Conservation (phyloP, 2,888 invertebrate genomes). For the Palloptera scutellata region DNA sequence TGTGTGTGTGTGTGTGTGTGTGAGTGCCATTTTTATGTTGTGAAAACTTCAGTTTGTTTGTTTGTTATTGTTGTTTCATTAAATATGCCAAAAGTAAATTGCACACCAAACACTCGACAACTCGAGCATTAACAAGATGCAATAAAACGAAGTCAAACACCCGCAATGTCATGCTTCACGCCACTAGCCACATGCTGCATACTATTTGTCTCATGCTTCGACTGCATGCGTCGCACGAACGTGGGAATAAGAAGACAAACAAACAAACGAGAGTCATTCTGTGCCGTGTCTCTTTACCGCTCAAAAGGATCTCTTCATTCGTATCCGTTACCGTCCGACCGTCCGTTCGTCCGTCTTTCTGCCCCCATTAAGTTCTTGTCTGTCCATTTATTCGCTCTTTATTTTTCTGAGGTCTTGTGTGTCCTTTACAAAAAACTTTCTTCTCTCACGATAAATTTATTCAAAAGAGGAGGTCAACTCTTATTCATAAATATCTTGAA, state of each 20-base stretch:
- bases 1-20: too few species aligned
- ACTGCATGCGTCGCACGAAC: neutral
- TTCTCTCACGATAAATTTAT: conserved; percentile 18
- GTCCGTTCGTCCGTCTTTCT: neutral
- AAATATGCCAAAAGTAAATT: conserved; percentile 6
- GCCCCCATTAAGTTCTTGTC: neutral
- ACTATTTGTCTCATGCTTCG: too few species aligned
- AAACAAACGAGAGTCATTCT: neutral
- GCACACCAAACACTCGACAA: neutral
- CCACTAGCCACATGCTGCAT: too few species aligned
- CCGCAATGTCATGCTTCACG: too few species aligned
- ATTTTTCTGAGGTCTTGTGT: too few species aligned
- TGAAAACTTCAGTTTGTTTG: neutral
- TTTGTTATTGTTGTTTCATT: conserved; percentile 2
- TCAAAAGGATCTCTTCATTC: neutral
- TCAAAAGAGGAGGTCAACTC: conserved; percentile 26
- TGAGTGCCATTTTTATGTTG: too few species aligned
- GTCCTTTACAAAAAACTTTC: too few species aligned
- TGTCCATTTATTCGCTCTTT: too few species aligned
- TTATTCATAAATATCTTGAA: conserved; percentile 30
- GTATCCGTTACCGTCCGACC: neutral
- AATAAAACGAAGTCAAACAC: neutral
- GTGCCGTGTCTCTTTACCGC: neutral
- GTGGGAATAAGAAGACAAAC: neutral
- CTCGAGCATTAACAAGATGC: neutral